Evolutionary conservation across 2,888 invertebrate species (phyloP).

Genomic region (Entomobrya multifasciata): DNA sequence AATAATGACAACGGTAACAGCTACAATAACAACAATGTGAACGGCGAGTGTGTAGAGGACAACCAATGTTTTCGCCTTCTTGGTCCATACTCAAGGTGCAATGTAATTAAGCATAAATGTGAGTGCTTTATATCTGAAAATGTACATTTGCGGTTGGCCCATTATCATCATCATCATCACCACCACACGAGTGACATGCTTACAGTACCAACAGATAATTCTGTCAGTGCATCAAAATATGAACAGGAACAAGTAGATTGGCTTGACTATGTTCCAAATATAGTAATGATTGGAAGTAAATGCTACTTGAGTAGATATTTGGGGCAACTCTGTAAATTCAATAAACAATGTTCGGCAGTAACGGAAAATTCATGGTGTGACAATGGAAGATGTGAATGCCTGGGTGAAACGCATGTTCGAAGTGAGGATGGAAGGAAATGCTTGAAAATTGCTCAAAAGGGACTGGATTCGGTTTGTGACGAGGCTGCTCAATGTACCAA

Average conservation of each 20-base stretch:
- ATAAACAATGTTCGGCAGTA: constrained; percentile 73
- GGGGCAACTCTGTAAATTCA: constrained; percentile 76
- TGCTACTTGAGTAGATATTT: constrained; percentile 75
- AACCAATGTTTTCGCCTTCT: constrained; percentile 68
- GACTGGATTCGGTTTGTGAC: constrained; percentile 74
- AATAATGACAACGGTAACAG: background rate
- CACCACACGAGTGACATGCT: constrained; percentile 4
- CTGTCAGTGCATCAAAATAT: background rate
- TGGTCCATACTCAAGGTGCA: constrained; percentile 76
- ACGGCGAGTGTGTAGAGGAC: constrained; percentile 73
- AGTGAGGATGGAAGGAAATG: constrained; percentile 77
- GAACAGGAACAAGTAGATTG: constrained; percentile 39
- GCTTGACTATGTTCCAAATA: constrained; percentile 11
- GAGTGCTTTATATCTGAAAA: constrained; percentile 74
- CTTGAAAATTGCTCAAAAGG: constrained; percentile 71
- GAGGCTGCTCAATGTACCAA: constrained; percentile 68
- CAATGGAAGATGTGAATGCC: constrained; percentile 75
- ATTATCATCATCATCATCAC: no score
- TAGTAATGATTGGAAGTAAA: constrained; percentile 72
- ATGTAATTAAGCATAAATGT: constrained; percentile 70
- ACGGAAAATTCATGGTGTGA: constrained; percentile 75
- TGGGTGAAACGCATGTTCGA: constrained; percentile 69
- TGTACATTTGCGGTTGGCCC: background rate
- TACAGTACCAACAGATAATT: background rate
- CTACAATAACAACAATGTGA: background rate